These are phyloP conservation scores for Leucoraja erinaceus DNA, from an alignment of 2,113 vertebrate species.

Conservation along the genomic window DNA sequence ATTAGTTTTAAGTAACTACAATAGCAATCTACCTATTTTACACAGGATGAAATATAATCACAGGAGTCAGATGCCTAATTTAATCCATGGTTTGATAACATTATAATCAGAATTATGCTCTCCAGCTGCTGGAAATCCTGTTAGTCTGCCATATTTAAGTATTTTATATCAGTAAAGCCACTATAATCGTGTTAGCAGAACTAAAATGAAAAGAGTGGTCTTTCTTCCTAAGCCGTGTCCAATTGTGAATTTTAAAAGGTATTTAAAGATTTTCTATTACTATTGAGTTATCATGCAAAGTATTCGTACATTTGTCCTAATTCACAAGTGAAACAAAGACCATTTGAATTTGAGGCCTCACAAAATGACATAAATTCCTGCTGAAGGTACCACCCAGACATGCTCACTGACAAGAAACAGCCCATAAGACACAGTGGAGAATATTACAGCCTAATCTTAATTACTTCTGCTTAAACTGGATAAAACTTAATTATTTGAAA, in stretches of 20 bases:
- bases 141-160: not conserved
- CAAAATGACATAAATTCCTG: not conserved
- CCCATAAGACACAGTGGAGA: not conserved
- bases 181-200: conserved; percentile 17
- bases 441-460: not conserved
- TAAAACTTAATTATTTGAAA: conserved; percentile 12
- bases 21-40: not conserved
- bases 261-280: not conserved
- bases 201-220: not conserved
- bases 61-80: not conserved
- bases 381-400: not conserved
- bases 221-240: not conserved
- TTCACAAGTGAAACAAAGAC: not conserved
- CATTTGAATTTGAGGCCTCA: not conserved
- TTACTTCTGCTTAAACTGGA: not conserved
- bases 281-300: not conserved
- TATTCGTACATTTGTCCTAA: not conserved
- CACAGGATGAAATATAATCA: not conserved
- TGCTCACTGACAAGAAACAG: not conserved
- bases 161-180: not conserved
- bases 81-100: conserved; percentile 15
- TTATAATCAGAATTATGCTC: not conserved
- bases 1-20: not conserved
- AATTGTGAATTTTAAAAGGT: conserved; percentile 8
- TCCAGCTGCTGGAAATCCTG: not conserved